Base-by-base conservation (phyloP, 2,888 invertebrate species). In the Aproaerema taeniolella region DNA sequence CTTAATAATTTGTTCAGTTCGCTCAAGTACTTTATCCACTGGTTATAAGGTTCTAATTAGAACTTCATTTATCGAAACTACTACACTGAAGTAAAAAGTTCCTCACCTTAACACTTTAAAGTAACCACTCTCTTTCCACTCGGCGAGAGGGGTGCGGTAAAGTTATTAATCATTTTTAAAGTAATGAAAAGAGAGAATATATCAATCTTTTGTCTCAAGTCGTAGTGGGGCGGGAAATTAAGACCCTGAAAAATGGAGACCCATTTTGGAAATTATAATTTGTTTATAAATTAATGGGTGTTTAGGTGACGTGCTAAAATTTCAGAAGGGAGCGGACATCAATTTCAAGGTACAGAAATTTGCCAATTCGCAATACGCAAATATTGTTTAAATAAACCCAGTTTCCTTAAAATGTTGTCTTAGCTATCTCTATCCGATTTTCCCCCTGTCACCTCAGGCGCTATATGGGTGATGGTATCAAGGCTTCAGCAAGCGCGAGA, bases 161-260 rank as follows among this genome's bases (percentile, higher is more conserved):
- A 60, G 45, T 42, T 50, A 78, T 79, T 72, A 72, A 80, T 80
- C 72, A 79, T 76, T 72, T 68, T 69, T 61, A 67, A 75, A 54
- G 63, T 71, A 79, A 81, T 80, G 73, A 78, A 80, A 79, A 69
- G 67, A 65, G 61, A 63, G 61, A 66, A 79, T 75, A 72, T 79
- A 80, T 81, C 80, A 79, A 81, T 81, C 79, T 81, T 76, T 80
- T 81, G 80, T 79, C 70, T 78, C 66, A 63, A 55, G 60, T 44
- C 55, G 57, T 58, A 63, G 60, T 38, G 31, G 52, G 51, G 64
- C 58, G 61, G 60, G 62, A 73, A 78, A 77, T 79, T 78, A 82
- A 77, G 73, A 64, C 66, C 57, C 40, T 64, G 76, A 79, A 74
- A 79, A 79, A 82, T 81, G 70, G 62, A 6, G 59, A 54, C 46